Evolutionary conservation across 2,888 invertebrate genomes (phyloP), one percentile per base, ranked within the genome.

Genomic region (Pachydiplax longipennis): DNA sequence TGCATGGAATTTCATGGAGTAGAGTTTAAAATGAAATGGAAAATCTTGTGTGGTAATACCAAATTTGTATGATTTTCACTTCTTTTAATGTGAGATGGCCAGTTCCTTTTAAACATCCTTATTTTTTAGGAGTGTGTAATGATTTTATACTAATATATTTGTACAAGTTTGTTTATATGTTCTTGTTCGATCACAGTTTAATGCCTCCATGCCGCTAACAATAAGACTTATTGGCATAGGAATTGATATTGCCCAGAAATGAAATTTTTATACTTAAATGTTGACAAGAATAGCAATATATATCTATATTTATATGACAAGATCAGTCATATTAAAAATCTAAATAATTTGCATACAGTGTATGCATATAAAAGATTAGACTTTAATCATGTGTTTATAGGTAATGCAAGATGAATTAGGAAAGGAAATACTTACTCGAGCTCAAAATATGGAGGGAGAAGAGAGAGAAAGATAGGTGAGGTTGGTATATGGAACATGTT

Each of bases 81-180:
- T 87, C 87, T 65, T 87, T n/a, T n/a, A 65, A 65, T 61, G 87
- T 58, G 37, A 37, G 61, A 87, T 87, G 61, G 37, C 37, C n/a
- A 87, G 87, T 87, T 87, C 87, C 61, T 61, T 82, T 87, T 61
- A 87, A 87, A 65, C 37, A 61, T 37, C 37, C 61, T 61, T 87
- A 58, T 58, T 87, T 35, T 40, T 87, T 58, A 87, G 87, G 87
- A 87, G 61, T 87, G 87, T 87, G 58, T 87, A 87, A 87, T 61
- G 61, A 61, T 87, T 87, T 87, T 87, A n/a, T 87, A 87, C 87
- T 87, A 87, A 87, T 87, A 61, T 87, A 73, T 87, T 83, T 61
- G 37, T 87, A 65, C 22, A 87, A 40, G 61, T 87, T 61, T 58
- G 61, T n/a, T 18, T n/a, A 37, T 61, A 61, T 37, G 37, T 87